Evolutionary conservation across 1,140 invertebrate species (phyloP).

Genomic region (Drosophila miranda): DNA sequence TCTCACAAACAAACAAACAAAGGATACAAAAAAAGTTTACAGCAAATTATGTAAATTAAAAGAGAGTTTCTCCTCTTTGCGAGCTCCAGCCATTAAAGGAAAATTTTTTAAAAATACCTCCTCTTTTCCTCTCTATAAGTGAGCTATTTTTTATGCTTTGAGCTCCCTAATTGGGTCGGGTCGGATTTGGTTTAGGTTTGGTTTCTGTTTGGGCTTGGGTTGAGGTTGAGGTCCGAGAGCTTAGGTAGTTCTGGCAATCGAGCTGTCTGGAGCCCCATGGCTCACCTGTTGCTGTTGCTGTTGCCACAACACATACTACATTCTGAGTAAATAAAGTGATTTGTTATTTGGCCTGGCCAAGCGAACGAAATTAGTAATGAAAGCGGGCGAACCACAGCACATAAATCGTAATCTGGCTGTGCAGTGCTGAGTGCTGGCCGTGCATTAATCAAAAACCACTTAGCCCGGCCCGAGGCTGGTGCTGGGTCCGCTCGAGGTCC

Average conservation of each 20-base stretch:
- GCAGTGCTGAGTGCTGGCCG: conserved; percentile 50
- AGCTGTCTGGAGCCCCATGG: conserved; percentile 4
- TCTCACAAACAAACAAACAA: conserved; percentile 49
- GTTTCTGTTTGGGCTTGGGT: not conserved
- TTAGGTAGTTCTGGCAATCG: conserved; percentile 23
- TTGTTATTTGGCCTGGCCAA: conserved; percentile 63
- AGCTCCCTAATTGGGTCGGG: not conserved
- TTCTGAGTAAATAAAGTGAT: conserved; percentile 76
- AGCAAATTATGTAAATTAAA: conserved; percentile 76
- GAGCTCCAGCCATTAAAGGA: not conserved
- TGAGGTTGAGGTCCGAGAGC: not conserved
- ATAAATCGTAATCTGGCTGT: conserved; percentile 74
- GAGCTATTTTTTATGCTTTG: conserved; percentile 30
- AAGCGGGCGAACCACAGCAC: conserved; percentile 43
- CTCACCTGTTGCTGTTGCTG: conserved; percentile 42
- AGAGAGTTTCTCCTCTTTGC: conserved; percentile 39
- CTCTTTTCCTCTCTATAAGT: conserved; percentile 42
- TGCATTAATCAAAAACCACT: conserved; percentile 79
- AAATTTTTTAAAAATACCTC: conserved; percentile 36
- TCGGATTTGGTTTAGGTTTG: not conserved
- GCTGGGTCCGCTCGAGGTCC: too few species aligned
- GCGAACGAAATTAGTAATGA: conserved; percentile 71
- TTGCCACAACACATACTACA: conserved; percentile 24
- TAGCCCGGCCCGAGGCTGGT: conserved; percentile 26
- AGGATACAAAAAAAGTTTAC: conserved; percentile 45